Base-by-base conservation (phyloP, 2,113 vertebrate genomes). In the Haemorhous mexicanus region DNA sequence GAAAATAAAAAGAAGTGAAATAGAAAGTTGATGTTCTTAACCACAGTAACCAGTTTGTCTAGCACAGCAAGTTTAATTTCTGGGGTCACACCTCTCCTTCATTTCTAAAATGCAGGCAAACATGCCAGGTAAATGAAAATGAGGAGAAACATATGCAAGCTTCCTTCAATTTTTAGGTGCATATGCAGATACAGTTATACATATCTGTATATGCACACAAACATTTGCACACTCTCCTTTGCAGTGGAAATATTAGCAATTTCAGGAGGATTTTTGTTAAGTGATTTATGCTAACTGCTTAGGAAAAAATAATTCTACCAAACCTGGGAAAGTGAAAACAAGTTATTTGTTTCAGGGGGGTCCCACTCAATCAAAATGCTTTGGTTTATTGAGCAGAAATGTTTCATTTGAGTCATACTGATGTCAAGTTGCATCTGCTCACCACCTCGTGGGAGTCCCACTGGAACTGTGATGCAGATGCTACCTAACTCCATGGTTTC, bases 391-490 rank as follows among this genome's bases (percentile, higher is more conserved):
- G 87, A 90, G 82, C 87, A 94, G 63, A 83, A 94, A 87, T 69
- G 50, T 90, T 97, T 93, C 23, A 59, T 93, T 87, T 94, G 89
- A 88, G 77, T 95, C 78, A 90, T 53, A 33, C 30, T 80, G 75
- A 94, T 95, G 87, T 94, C 93, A 96, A 67, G 35, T 77, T 94
- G 68, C 82, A 91, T 87, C 94, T 95, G 84, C 75, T 95, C 75
- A 90, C 59, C 55, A 85, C 43, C 59, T 77, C 4, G 0, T 87
- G 67, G 50, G 76, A 80, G 23, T 89, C 82, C 63, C 84, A 49
- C 43, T 66, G 66, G 67, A 95, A 39, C 33, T n/a, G 43, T 85
- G 84, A 44, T 95, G 79, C 91, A 93, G 84, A 94, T 95, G 91
- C 59, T 91, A 16, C 59, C 61, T 50, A 84, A 64, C 43, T 58